Conservation (phyloP, 2,113 vertebrate species). For the Cinclus cinclus region DNA sequence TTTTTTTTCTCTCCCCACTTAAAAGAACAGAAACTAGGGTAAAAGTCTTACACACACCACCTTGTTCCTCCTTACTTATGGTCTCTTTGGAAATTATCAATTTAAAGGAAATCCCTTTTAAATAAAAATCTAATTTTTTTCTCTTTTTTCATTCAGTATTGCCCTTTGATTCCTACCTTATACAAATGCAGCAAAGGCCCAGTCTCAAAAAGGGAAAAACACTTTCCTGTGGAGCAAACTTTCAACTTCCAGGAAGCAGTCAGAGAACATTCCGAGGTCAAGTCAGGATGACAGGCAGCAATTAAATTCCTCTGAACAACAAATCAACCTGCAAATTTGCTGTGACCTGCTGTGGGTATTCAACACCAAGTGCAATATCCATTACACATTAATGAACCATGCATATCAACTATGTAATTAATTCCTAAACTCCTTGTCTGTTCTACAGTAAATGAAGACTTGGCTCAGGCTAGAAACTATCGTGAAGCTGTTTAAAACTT, state of each 20-base stretch:
- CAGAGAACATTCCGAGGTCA: not conserved
- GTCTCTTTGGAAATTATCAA: not conserved
- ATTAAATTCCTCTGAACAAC: not conserved
- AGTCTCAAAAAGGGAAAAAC: not conserved
- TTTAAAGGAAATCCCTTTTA: not conserved
- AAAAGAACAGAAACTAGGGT: not conserved
- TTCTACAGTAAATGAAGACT: not conserved
- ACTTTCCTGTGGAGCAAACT: not conserved
- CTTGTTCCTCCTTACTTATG: not conserved
- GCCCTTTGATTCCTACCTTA: not conserved
- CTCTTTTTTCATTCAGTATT: not conserved
- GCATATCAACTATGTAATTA: slow-evolving; percentile 42
- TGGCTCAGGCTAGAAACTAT: not conserved
- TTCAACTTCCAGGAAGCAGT: not conserved
- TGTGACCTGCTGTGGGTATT: not conserved
- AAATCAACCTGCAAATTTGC: slow-evolving; percentile 8
- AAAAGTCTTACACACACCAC: not conserved
- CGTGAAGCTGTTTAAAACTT: not conserved
- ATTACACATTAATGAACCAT: slow-evolving; percentile 57
- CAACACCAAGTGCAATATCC: not conserved
- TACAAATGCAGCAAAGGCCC: not conserved
- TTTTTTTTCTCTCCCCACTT: not conserved
- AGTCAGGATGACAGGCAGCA: not conserved
- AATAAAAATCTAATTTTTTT: not conserved
- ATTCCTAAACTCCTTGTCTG: slow-evolving; percentile 24